Base-by-base conservation (phyloP, 2,888 invertebrate genomes). In the Aphodius sticticus region DNA sequence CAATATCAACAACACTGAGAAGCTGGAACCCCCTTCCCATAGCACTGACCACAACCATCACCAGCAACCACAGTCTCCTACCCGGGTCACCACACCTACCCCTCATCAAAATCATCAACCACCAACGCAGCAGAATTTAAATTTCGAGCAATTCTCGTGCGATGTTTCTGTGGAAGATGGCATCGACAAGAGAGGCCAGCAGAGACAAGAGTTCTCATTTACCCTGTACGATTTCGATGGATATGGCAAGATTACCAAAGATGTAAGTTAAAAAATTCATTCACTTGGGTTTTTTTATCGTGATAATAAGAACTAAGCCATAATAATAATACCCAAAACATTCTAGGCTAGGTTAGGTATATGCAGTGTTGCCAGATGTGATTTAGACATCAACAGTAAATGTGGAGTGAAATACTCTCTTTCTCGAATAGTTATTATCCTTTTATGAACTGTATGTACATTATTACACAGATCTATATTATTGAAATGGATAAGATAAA, bases 171-270 rank as follows among this genome's bases (percentile, higher is more conserved):
- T 96, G 85, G 95, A 96, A 84, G 94, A 94, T 83, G 92, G 92
- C 53, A 89, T 89, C 69, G 84, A 82, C 76, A 92, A 93, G 85
- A 93, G 92, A 69, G 88, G 93, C 81, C 93, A 93, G 87, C 87
- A 88, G 79, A 86, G 90, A 16, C 91, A 91, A 84, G 91, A 91
- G 85, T 95, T 95, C 91, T 96, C 96, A 37, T 97, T 97, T 88
- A 97, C 97, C 53, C 92, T 97, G 81, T 97, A 97, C 87, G 97
- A 97, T 90, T 94, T 97, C 85, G 96, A 97, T 87, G 97, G 97
- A 70, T 96, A 96, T 88, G 97, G 97, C 80, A 96, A 96, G 90
- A 96, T 97, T 90, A 97, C 97, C 86, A 97, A 96, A 92, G 97
- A 97, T 91, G 95, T 95, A 91, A 91, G 93, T 91, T 80, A 78